Evolutionary conservation across 1,140 invertebrate genomes (phyloP).

Genomic region (Drosophila tsacasi): DNA sequence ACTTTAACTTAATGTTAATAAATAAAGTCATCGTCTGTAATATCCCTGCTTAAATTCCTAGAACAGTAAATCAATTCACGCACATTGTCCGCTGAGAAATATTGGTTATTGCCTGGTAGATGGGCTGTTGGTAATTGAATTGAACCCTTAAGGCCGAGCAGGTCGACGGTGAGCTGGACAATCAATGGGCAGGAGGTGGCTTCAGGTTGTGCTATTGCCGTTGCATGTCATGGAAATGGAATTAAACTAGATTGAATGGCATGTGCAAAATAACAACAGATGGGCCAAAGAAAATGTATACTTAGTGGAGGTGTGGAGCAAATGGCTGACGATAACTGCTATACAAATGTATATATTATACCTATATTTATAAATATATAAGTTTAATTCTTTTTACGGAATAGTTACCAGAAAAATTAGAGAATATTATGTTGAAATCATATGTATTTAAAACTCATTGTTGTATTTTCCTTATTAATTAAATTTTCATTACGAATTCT

Average conservation of each 20-base stretch:
- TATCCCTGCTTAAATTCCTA: neutral
- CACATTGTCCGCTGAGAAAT: conserved; percentile 14
- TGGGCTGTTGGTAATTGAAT: conserved; percentile 36
- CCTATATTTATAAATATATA: no score
- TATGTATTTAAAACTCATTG: neutral
- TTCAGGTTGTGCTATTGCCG: conserved; percentile 6
- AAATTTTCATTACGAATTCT: no score
- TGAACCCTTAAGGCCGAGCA: conserved; percentile 20
- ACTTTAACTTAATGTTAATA: no score
- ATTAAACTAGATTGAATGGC: conserved; percentile 43
- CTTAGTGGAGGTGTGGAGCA: neutral
- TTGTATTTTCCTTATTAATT: neutral
- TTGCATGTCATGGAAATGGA: conserved; percentile 47
- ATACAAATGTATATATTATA: neutral
- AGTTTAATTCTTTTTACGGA: neutral
- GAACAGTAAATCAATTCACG: conserved; percentile 4
- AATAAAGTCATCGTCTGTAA: neutral
- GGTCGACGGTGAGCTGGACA: neutral
- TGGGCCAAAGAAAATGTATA: neutral
- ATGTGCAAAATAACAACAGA: conserved; percentile 24
- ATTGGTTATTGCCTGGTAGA: conserved; percentile 14
- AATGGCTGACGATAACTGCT: neutral
- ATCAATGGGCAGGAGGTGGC: conserved; percentile 7
- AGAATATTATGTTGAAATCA: no score
- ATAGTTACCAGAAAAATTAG: no score